phyloP scores from a whole-genome alignment of 2,888 invertebrate species.

The Clusia tigrina region DNA sequence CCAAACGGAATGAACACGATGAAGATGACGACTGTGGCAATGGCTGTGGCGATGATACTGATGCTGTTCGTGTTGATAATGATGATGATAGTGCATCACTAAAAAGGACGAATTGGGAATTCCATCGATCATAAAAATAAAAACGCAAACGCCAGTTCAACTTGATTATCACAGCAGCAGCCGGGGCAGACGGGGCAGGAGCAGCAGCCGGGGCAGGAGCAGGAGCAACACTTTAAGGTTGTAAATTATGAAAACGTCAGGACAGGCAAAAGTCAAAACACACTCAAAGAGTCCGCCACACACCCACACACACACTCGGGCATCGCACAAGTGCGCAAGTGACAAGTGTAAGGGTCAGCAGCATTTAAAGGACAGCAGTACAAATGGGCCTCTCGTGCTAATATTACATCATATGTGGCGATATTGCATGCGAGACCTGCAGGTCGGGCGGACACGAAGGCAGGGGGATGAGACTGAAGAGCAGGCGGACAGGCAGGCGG shows the following conservation, averaged over 20 bases:
- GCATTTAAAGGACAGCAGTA: not conserved
- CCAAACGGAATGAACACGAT: conserved; percentile 6
- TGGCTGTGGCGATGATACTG: conserved; percentile 34
- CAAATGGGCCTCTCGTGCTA: conserved; percentile 27
- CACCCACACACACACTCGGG: too few species aligned
- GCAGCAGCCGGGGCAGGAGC: too few species aligned
- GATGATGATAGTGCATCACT: conserved; percentile 17
- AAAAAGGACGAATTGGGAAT: conserved; percentile 59
- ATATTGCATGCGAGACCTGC: conserved; percentile 4
- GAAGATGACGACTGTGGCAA: conserved; percentile 26
- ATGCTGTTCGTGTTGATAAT: conserved; percentile 4
- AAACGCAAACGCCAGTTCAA: conserved; percentile 53
- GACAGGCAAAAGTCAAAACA: not conserved
- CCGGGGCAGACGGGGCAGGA: not conserved
- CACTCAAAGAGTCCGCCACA: not conserved
- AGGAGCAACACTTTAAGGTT: conserved; percentile 16
- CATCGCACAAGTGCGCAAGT: not conserved
- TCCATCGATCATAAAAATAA: conserved; percentile 63
- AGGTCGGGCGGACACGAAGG: not conserved
- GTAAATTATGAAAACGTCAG: conserved; percentile 32
- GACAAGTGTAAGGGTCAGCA: conserved; percentile 26
- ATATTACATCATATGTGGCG: conserved; percentile 41
- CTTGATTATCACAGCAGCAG: conserved; percentile 48
- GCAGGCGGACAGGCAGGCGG: not conserved
- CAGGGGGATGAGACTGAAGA: not conserved